These are phyloP conservation scores for Diplosoma virens DNA, from an alignment of 23 tunicate genomes.

Conservation along the genomic window DNA sequence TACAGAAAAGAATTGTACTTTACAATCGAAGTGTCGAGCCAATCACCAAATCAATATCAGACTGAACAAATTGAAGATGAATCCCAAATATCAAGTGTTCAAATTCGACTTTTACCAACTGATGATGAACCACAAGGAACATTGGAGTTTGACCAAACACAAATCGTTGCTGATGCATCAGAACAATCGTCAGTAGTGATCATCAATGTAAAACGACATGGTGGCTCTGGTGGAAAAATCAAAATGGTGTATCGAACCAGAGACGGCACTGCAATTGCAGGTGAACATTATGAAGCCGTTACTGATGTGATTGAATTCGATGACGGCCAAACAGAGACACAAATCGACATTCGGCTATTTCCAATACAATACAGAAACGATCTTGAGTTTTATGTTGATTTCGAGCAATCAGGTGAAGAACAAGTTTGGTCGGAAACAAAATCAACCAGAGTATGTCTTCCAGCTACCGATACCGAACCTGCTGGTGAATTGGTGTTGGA, in stretches of 20 bases:
- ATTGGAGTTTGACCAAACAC: no score
- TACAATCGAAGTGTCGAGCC: no score
- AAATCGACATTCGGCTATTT: slow-evolving; percentile 1
- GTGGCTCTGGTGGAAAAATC: slow-evolving; percentile 13
- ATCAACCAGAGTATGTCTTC: slow-evolving; percentile 1
- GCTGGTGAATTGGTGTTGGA: not conserved
- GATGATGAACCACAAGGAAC: no score
- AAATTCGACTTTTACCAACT: no score
- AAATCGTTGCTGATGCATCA: no score
- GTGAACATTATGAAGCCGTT: not conserved
- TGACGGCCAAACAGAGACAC: not conserved
- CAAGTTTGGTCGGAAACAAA: no score
- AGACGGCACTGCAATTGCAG: slow-evolving; percentile 21
- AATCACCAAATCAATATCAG: no score
- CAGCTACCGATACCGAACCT: slow-evolving; percentile 51
- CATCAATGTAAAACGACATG: slow-evolving; percentile 5
- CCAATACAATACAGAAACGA: slow-evolving; percentile 7
- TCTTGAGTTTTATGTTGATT: slow-evolving; percentile 9
- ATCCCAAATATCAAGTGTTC: no score
- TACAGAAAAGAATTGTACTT: no score
- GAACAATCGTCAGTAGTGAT: no score
- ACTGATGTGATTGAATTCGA: not conserved
- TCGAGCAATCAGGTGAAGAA: not conserved
- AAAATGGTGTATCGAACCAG: not conserved
- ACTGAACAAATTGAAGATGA: no score